Evolutionary conservation across 2,797 vertebrate species (phyloP).

Genomic region (Gymnodraco acuticeps): DNA sequence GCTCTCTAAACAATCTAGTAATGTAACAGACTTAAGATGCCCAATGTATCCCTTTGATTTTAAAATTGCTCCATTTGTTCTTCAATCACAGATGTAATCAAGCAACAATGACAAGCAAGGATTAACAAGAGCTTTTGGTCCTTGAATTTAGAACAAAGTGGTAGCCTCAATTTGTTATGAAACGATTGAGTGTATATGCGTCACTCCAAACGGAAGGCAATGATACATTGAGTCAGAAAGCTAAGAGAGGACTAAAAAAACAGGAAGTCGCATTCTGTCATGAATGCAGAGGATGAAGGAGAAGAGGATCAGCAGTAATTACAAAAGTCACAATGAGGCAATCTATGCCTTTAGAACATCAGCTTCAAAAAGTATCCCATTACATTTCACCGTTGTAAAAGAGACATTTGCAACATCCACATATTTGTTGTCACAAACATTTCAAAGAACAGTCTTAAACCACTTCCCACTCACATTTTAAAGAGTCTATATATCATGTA

Average conservation of each 20-base stretch:
- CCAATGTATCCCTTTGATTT: constrained; percentile 24
- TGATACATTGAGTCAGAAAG: constrained; percentile 65
- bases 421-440: neutral
- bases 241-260: constrained; percentile 47
- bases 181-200: constrained; percentile 56
- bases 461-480: neutral
- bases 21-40: constrained; percentile 41
- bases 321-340: constrained; percentile 4
- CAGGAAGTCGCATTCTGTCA: constrained; percentile 26
- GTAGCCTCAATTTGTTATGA: constrained; percentile 5
- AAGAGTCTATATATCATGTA: neutral
- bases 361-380: neutral
- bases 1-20: constrained; percentile 46
- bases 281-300: constrained; percentile 11
- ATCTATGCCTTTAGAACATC: neutral
- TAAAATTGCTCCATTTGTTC: constrained; percentile 7
- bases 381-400: neutral
- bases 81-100: neutral
- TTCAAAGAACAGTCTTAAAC: neutral
- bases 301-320: neutral
- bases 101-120: neutral
- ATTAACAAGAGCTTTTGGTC: neutral
- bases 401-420: neutral
- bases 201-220: constrained; percentile 57
- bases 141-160: neutral